These are phyloP conservation scores for Saccopteryx leptura DNA, from an alignment of 2,113 vertebrate genomes.

Conservation along the genomic window DNA sequence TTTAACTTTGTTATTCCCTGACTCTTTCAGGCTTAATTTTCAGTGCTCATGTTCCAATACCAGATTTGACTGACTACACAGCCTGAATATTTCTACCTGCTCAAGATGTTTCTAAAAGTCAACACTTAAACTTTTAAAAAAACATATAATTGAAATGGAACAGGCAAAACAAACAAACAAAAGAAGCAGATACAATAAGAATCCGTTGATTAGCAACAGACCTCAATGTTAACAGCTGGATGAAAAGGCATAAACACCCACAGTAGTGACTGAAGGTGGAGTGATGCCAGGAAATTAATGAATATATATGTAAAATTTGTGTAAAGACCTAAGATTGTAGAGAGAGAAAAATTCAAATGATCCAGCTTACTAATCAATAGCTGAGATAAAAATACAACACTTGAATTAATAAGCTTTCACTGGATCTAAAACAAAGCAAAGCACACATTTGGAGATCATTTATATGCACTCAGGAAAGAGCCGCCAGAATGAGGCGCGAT, in stretches of 20 bases:
- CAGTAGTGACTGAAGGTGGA: not conserved
- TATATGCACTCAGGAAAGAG: not conserved
- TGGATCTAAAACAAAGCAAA: not conserved
- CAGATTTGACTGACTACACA: conserved; percentile 1
- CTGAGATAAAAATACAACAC: not conserved
- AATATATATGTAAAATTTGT: not conserved
- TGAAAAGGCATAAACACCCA: not conserved
- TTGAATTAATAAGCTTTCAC: not conserved
- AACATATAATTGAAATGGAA: not conserved
- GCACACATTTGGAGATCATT: not conserved
- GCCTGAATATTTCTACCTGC: not conserved
- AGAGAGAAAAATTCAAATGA: not conserved
- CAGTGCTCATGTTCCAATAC: not conserved
- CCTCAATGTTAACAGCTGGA: not conserved
- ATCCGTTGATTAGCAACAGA: not conserved
- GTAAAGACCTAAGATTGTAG: not conserved
- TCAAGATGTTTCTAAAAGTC: conserved; percentile 24
- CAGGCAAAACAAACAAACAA: not conserved
- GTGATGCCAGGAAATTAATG: not conserved
- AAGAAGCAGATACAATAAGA: not conserved
- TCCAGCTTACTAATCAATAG: not conserved
- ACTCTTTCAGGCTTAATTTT: conserved; percentile 8
- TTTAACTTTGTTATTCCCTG: not conserved
- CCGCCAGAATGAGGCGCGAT: not conserved
- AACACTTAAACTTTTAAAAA: conserved; percentile 26